phyloP scores from a whole-genome alignment of 2,888 invertebrate genomes.

The Callinectes sapidus region DNA sequence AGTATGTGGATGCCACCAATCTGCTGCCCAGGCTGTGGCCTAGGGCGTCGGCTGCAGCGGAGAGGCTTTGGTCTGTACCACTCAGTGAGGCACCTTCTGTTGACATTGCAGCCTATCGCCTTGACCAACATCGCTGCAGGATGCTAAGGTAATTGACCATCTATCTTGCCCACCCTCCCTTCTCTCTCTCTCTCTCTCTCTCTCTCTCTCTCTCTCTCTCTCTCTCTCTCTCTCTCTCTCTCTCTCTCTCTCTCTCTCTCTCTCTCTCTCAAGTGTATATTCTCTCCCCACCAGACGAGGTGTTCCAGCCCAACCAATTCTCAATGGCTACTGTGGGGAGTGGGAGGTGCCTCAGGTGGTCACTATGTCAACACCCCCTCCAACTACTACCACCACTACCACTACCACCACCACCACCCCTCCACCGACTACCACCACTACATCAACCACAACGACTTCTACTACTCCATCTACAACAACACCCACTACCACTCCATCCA shows the following conservation, averaged over 20 bases:
- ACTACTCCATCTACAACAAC: constrained; percentile 39
- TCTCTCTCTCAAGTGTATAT: not conserved
- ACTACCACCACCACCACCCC: constrained; percentile 46
- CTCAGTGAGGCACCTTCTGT: constrained; percentile 60
- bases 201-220: not conserved
- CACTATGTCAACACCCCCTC: constrained; percentile 57
- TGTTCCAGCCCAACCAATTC: constrained; percentile 62
- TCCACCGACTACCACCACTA: constrained; percentile 37
- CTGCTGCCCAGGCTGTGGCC: constrained; percentile 85
- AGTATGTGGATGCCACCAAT: constrained; percentile 85
- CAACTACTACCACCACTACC: constrained; percentile 52
- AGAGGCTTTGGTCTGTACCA: constrained; percentile 85
- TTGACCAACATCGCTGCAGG: constrained; percentile 66
- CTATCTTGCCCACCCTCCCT: not conserved
- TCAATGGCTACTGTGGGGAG: constrained; percentile 65
- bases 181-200: not conserved
- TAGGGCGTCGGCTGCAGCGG: constrained; percentile 88
- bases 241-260: not conserved
- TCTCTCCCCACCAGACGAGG: constrained; percentile 53
- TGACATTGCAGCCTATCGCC: constrained; percentile 58
- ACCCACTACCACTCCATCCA: constrained; percentile 28
- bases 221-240: constrained; percentile 1
- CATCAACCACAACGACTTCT: constrained; percentile 35
- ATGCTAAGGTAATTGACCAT: constrained; percentile 54
- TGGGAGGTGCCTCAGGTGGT: constrained; percentile 63